Conservation (phyloP, 2,888 invertebrate species). For the Mamestra brassicae region DNA sequence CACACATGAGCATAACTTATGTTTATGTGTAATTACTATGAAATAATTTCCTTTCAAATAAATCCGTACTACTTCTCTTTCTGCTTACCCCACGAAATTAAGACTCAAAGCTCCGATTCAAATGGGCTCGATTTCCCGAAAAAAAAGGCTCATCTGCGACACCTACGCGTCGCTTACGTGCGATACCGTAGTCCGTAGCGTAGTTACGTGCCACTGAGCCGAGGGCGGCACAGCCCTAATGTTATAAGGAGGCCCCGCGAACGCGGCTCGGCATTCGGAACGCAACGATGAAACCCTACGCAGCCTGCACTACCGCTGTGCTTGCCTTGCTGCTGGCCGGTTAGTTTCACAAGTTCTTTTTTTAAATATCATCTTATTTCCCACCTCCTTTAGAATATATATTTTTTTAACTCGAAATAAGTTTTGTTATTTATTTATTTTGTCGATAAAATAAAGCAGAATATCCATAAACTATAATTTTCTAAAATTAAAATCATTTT, state of each 20-base stretch:
- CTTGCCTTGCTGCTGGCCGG: constrained; percentile 82
- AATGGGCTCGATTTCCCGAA: constrained; percentile 13
- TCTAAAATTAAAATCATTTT: too few relatives aligned
- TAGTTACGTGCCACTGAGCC: constrained; percentile 66
- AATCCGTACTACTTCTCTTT: neutral
- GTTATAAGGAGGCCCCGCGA: constrained; percentile 80
- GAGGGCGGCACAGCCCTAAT: constrained; percentile 76
- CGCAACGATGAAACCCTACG: constrained; percentile 80
- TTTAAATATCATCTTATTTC: constrained; percentile 40
- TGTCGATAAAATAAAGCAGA: too few relatives aligned
- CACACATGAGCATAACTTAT: neutral
- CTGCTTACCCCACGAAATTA: constrained; percentile 30
- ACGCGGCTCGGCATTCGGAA: constrained; percentile 77
- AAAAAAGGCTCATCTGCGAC: constrained; percentile 37
- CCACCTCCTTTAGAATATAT: neutral
- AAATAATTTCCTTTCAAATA: neutral
- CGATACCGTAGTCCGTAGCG: constrained; percentile 41
- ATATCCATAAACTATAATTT: too few relatives aligned
- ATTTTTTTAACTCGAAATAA: too few relatives aligned
- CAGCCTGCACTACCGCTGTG: constrained; percentile 76
- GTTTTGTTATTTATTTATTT: too few relatives aligned
- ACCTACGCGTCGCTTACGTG: constrained; percentile 49
- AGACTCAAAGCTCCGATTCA: constrained; percentile 28
- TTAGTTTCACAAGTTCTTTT: constrained; percentile 71
- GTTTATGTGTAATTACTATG: too few relatives aligned